Base-by-base conservation (phyloP, 2,113 vertebrate genomes). In the Anas platyrhynchos region DNA sequence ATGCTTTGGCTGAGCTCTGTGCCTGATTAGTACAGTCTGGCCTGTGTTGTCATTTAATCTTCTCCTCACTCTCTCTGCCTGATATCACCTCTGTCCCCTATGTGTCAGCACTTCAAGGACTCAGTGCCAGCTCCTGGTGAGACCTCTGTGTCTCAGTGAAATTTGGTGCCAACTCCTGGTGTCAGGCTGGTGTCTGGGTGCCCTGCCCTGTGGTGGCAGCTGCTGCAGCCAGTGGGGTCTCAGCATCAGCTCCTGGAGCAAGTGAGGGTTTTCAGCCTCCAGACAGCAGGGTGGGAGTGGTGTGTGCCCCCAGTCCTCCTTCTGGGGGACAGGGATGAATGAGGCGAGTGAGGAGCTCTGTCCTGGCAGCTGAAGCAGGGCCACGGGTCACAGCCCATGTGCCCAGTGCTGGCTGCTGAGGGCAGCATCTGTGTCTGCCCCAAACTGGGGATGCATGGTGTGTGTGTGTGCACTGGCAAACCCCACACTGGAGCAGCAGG, bases 321-420 rank as follows among this genome's bases (percentile, higher is more conserved):
- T 29, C 54, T 56, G 54, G 16, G 29, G 54, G 54, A 56, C 9
- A 6, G 16, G 16, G 50, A 16, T 56, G 54, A 56, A 29, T 16
- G 54, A 56, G 54, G 54, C 1, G 0, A 50, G 11, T n/a, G n/a
- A 54, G 11, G 34, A 13, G 6, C n/a, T 83, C 17, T 13, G 16
- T 5, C 4, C 8, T 4, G 2, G 34, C 3, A 5, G 31, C 65
- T 69, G 29, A 16, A 27, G 29, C 6, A 2, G 41, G 56, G 20
- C 21, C 1, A 0, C 0, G 2, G 0, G 3, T 44, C 27, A 17
- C 32, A 68, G 41, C 11, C 27, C 1, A 0, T 8, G 12, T 50
- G 7, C 22, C 1, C 2, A 3, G 11, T 41, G 6, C 4, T 0
- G 1, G 38, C 13, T 65, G 17, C 54, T 66, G 29, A 29, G 6